Percentiles rank a stretch among this genome's conserved stretches.
phyloP scores from a whole-genome alignment of 2,888 invertebrate species.

The Pammene aurita region DNA sequence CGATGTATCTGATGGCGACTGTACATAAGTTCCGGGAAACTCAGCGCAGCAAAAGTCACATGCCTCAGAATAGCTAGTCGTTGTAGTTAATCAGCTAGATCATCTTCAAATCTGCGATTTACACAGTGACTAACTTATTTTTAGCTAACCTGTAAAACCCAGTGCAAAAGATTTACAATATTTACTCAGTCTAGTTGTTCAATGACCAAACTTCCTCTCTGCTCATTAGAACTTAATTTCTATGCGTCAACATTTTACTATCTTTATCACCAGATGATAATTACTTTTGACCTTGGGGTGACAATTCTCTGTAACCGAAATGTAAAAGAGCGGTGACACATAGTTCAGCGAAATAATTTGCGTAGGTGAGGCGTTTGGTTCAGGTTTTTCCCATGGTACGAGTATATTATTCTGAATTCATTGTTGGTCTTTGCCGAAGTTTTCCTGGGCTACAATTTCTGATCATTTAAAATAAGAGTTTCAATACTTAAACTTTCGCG shows the following conservation, averaged over 20 bases:
- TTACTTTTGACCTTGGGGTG: conserved; percentile 6
- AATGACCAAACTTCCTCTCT: conserved; percentile 15
- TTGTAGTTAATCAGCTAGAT: too few species aligned
- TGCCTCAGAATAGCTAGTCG: too few species aligned
- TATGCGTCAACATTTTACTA: conserved; percentile 3
- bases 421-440: background rate
- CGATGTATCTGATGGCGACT: too few species aligned
- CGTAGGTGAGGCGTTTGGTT: background rate
- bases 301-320: conserved; percentile 10
- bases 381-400: conserved; percentile 4
- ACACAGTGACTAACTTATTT: background rate
- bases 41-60: too few species aligned
- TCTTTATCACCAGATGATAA: conserved; percentile 23
- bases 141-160: background rate
- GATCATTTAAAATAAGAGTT: background rate
- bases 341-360: conserved; percentile 7
- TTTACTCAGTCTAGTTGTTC: background rate
- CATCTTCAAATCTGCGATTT: background rate
- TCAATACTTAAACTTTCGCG: too few species aligned
- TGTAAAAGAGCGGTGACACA: conserved; percentile 9
- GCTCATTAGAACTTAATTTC: background rate
- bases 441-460: background rate
- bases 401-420: background rate
- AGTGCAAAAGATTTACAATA: background rate
- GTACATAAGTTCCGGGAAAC: too few species aligned